Percentiles rank a stretch among this genome's conserved stretches.
Evolutionary conservation across 2,113 vertebrate genomes (phyloP).

Genomic region (Pandion haliaetus): DNA sequence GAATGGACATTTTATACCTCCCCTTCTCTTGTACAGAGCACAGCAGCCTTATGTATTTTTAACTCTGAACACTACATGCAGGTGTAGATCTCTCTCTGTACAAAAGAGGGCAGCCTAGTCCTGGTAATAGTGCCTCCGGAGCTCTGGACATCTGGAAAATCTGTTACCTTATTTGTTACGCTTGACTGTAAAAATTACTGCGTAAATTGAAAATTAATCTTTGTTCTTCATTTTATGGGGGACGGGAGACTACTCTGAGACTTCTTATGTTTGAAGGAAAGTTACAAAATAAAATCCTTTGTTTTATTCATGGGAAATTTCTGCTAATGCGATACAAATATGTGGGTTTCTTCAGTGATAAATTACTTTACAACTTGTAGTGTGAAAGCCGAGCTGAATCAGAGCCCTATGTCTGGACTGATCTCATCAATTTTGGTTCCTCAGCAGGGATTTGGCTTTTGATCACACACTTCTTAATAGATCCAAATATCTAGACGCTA

Average conservation of each 20-base stretch:
- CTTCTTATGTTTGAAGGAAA: background rate
- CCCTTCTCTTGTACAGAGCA: background rate
- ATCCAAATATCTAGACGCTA: constrained; percentile 25
- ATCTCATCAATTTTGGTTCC: constrained; percentile 48
- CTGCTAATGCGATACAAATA: constrained; percentile 40
- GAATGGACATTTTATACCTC: background rate
- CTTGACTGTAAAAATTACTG: constrained; percentile 42
- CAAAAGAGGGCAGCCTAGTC: constrained; percentile 52
- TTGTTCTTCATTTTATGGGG: constrained; percentile 45
- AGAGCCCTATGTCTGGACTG: constrained; percentile 9
- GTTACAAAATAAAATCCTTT: constrained; percentile 52
- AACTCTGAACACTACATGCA: background rate
- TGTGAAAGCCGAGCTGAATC: constrained; percentile 45
- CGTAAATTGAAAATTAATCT: constrained; percentile 55
- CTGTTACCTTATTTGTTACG: constrained; percentile 40
- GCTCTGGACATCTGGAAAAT: constrained; percentile 30
- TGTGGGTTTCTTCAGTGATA: constrained; percentile 30
- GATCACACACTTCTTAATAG: constrained; percentile 25
- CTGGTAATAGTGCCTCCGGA: background rate
- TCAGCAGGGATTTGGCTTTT: constrained; percentile 43
- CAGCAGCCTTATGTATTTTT: background rate
- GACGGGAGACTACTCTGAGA: background rate
- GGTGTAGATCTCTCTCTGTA: background rate
- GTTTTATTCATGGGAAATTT: constrained; percentile 51
- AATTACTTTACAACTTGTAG: constrained; percentile 45